Conservation (phyloP, 2,113 vertebrate genomes). For the Epinephelus cyanopodus region DNA sequence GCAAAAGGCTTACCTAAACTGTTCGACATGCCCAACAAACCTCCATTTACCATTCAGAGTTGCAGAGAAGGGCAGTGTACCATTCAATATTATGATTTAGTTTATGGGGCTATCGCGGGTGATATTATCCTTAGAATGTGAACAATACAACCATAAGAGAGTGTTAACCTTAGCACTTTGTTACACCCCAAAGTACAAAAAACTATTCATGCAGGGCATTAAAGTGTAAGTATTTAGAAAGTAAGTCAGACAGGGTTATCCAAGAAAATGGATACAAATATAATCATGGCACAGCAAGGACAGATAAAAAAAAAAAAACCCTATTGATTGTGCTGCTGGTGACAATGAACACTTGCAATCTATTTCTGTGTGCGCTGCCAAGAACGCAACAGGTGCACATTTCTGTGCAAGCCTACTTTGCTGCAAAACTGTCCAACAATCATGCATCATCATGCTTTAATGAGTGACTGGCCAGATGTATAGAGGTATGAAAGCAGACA, state of each 20-base stretch:
- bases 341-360: neutral
- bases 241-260: neutral
- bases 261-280: neutral
- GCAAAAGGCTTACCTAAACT: slow-evolving; percentile 32
- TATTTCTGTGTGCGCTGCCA: neutral
- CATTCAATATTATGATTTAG: slow-evolving; percentile 45
- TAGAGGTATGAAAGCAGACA: no score
- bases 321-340: neutral
- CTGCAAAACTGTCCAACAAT: neutral
- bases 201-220: neutral
- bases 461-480: neutral
- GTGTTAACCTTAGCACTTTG: slow-evolving; percentile 47
- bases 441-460: neutral
- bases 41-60: slow-evolving; percentile 41
- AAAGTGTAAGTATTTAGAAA: neutral
- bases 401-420: neutral
- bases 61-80: slow-evolving; percentile 14
- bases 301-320: neutral
- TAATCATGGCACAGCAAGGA: neutral
- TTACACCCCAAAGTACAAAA: slow-evolving; percentile 10
- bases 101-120: slow-evolving; percentile 24
- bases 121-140: slow-evolving; percentile 37
- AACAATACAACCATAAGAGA: slow-evolving; percentile 31
- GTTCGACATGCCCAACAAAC: slow-evolving; percentile 65
- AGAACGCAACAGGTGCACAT: neutral